A percentile compares a stretch with the other conserved stretches of the same genome.
Evolutionary conservation across 2,888 invertebrate species (phyloP).

Genomic region (Dioctria rufipes): DNA sequence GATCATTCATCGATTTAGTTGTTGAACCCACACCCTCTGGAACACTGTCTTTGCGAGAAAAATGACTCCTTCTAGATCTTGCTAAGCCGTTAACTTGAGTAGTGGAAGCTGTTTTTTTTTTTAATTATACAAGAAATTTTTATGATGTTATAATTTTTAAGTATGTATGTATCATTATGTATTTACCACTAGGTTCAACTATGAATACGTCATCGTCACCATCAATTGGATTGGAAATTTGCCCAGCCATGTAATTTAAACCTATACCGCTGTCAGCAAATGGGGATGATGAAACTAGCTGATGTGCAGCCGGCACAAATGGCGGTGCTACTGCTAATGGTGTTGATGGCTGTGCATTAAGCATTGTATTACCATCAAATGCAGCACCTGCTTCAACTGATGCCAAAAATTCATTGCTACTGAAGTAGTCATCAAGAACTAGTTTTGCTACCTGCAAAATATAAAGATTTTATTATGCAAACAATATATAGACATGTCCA

Average conservation of each 20-base stretch:
- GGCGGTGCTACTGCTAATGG: slow-evolving; percentile 62
- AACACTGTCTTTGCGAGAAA: slow-evolving; percentile 71
- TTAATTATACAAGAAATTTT: background rate
- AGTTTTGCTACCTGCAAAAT: slow-evolving; percentile 84
- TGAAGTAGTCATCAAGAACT: slow-evolving; percentile 89
- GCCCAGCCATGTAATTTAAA: slow-evolving; percentile 68
- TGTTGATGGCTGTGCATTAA: slow-evolving; percentile 68
- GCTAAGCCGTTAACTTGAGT: slow-evolving; percentile 66
- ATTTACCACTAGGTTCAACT: slow-evolving; percentile 60
- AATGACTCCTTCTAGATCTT: slow-evolving; percentile 71
- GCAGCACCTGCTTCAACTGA: slow-evolving; percentile 70
- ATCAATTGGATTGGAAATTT: slow-evolving; percentile 64
- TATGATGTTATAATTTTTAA: background rate
- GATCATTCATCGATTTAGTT: slow-evolving; percentile 58
- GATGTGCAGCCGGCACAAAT: slow-evolving; percentile 61
- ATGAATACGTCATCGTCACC: slow-evolving; percentile 70
- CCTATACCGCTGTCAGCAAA: slow-evolving; percentile 70
- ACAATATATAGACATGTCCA: too few relatives aligned
- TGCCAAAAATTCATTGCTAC: slow-evolving; percentile 71
- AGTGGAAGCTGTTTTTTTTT: slow-evolving; percentile 35
- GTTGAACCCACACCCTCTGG: slow-evolving; percentile 64
- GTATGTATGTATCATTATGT: background rate
- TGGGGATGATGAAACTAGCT: slow-evolving; percentile 62
- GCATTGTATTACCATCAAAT: slow-evolving; percentile 69
- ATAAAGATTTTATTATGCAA: background rate